A percentile compares a stretch with the other conserved stretches of the same genome.
Conservation (phyloP, 1,140 invertebrate genomes). For the Halesus radiatus region DNA sequence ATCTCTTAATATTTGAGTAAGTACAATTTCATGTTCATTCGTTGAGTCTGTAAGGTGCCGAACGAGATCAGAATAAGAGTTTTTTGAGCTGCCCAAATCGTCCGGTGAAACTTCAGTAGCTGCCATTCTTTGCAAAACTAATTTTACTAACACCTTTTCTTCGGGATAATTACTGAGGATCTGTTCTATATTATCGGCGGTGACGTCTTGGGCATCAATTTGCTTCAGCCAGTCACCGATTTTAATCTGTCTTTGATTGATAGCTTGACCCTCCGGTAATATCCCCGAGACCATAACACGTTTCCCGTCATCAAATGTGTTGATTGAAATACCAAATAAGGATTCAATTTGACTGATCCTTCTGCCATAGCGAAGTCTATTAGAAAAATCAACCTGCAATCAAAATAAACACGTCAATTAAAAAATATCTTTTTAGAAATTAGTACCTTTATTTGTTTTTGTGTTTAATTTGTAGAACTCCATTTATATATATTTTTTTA, state of each 20-base stretch:
- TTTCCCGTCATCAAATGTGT: conserved; percentile 71
- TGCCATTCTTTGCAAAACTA: conserved; percentile 74
- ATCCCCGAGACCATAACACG: conserved; percentile 76
- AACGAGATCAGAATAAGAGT: conserved; percentile 70
- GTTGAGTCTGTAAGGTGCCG: conserved; percentile 68
- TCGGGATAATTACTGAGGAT: conserved; percentile 53
- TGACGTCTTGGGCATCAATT: conserved; percentile 72
- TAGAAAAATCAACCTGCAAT: conserved; percentile 64
- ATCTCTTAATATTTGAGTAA: conserved; percentile 71
- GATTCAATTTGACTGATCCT: conserved; percentile 72
- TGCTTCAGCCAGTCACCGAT: conserved; percentile 76
- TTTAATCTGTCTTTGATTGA: conserved; percentile 73
- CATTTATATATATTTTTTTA: too few species aligned
- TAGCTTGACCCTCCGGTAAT: conserved; percentile 72
- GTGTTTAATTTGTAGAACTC: too few species aligned
- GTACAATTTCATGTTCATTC: conserved; percentile 67
- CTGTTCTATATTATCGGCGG: conserved; percentile 64
- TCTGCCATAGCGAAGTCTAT: conserved; percentile 72
- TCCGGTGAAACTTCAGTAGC: conserved; percentile 70
- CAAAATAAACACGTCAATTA: too few species aligned
- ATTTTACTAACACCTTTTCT: conserved; percentile 43
- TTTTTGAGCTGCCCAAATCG: conserved; percentile 61
- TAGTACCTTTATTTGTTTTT: too few species aligned
- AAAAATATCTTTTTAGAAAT: too few species aligned
- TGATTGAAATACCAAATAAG: conserved; percentile 73